Evolutionary conservation across 2,797 vertebrate species (phyloP).

Genomic region (Discoglossus pictus): DNA sequence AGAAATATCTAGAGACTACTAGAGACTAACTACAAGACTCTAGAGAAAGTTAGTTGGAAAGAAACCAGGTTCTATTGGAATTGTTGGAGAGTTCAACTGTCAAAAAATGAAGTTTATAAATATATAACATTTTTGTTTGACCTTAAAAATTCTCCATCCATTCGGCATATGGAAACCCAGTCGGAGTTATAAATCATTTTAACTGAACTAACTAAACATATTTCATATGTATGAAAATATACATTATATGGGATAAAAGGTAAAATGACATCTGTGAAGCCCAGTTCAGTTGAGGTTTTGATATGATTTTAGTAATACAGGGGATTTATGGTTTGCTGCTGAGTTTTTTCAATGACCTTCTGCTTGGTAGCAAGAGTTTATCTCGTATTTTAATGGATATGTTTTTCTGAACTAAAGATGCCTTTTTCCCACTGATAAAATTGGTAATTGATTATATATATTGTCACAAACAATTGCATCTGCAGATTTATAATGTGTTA

Average conservation of each 20-base stretch:
- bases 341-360: too few relatives aligned
- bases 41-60: slow-evolving; percentile 31
- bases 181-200: slow-evolving; percentile 23
- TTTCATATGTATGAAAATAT: slow-evolving; percentile 1
- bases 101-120: slow-evolving; percentile 12
- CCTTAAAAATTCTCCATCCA: slow-evolving; percentile 35
- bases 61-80: slow-evolving; percentile 5
- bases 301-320: slow-evolving; percentile 6
- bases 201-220: slow-evolving; percentile 10
- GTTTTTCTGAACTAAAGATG: too few relatives aligned
- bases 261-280: background rate
- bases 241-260: background rate
- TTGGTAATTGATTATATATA: background rate
- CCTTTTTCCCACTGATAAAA: background rate
- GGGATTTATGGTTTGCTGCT: too few relatives aligned
- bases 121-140: slow-evolving; percentile 24
- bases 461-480: slow-evolving; percentile 6
- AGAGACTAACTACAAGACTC: slow-evolving; percentile 23
- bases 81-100: slow-evolving; percentile 36
- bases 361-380: too few relatives aligned
- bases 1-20: slow-evolving; percentile 2
- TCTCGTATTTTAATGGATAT: background rate
- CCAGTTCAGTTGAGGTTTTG: background rate
- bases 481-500: slow-evolving; percentile 23
- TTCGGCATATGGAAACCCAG: slow-evolving; percentile 11